Evolutionary conservation across 2,888 invertebrate species (phyloP).

Genomic region (Xestobium rufovillosum): DNA sequence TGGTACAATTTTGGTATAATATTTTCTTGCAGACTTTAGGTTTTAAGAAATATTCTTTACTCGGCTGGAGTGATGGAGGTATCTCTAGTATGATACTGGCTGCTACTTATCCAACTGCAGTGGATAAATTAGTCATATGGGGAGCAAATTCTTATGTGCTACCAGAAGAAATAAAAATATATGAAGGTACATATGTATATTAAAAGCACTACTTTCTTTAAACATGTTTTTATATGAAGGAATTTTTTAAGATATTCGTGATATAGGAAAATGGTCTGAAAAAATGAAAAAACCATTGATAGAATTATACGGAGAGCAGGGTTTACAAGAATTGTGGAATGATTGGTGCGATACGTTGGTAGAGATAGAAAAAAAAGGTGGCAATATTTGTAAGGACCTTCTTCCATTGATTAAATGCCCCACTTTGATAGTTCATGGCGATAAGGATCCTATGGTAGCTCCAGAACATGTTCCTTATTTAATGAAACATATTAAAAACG

Average conservation of each 20-base stretch:
- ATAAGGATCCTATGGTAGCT: slow-evolving; percentile 72
- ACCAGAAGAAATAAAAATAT: slow-evolving; percentile 56
- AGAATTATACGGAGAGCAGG: slow-evolving; percentile 64
- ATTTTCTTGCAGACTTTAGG: slow-evolving; percentile 49
- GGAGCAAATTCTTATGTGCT: slow-evolving; percentile 70
- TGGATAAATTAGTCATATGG: slow-evolving; percentile 70
- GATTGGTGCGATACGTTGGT: slow-evolving; percentile 63
- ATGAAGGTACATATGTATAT: slow-evolving; percentile 50
- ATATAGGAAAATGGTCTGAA: slow-evolving; percentile 72
- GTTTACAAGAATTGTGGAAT: slow-evolving; percentile 61
- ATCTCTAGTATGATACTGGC: slow-evolving; percentile 71
- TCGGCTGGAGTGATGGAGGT: slow-evolving; percentile 91
- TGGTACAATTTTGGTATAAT: background rate
- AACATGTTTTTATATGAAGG: too few species aligned
- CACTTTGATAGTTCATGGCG: slow-evolving; percentile 76
- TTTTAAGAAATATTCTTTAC: slow-evolving; percentile 60
- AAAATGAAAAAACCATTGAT: slow-evolving; percentile 67
- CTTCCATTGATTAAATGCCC: slow-evolving; percentile 62
- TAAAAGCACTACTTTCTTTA: too few species aligned
- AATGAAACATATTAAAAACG: slow-evolving; percentile 55
- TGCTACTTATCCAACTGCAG: slow-evolving; percentile 55
- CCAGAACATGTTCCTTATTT: slow-evolving; percentile 67
- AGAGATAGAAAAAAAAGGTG: slow-evolving; percentile 52
- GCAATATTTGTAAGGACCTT: slow-evolving; percentile 63
- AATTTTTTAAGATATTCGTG: slow-evolving; percentile 54